These are phyloP conservation scores for Zhuqinia jingwanae DNA, from an alignment of 2,888 invertebrate species.

Conservation along the genomic window DNA sequence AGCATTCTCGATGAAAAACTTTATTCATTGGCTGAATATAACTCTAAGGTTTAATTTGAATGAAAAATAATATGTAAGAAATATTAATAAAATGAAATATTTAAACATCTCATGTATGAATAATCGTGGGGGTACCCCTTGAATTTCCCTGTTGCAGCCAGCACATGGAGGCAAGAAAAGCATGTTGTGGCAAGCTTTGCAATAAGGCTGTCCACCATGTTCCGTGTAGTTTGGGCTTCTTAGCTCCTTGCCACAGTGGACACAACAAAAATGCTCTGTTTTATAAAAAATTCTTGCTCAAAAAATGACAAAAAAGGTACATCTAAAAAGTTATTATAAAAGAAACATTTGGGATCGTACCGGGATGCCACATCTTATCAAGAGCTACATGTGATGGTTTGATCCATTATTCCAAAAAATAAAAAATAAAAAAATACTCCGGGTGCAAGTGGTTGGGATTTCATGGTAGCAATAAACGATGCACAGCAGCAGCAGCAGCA, in stretches of 20 bases:
- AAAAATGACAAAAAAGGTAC: constrained; percentile 42
- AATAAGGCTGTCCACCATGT: constrained; percentile 77
- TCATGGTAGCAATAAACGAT: neutral
- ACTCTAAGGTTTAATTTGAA: neutral
- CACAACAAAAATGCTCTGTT: constrained; percentile 76
- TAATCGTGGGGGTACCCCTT: constrained; percentile 64
- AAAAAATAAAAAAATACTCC: too few relatives aligned
- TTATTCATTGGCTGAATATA: constrained; percentile 55
- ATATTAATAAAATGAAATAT: neutral
- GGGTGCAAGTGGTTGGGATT: neutral
- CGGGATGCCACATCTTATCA: constrained; percentile 77
- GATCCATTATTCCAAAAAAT: too few relatives aligned
- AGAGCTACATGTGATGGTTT: constrained; percentile 67
- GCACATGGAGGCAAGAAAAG: constrained; percentile 76
- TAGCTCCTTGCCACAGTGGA: constrained; percentile 74
- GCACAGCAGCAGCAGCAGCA: neutral
- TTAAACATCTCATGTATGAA: too few relatives aligned
- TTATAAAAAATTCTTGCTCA: neutral
- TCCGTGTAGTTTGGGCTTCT: constrained; percentile 72
- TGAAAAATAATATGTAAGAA: constrained; percentile 3
- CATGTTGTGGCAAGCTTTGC: constrained; percentile 75
- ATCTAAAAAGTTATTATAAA: neutral
- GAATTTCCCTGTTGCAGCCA: constrained; percentile 72
- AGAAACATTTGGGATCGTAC: constrained; percentile 3
- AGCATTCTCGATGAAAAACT: constrained; percentile 75